phyloP scores from a whole-genome alignment of 1,140 invertebrate genomes.

The Nylanderia fulva region DNA sequence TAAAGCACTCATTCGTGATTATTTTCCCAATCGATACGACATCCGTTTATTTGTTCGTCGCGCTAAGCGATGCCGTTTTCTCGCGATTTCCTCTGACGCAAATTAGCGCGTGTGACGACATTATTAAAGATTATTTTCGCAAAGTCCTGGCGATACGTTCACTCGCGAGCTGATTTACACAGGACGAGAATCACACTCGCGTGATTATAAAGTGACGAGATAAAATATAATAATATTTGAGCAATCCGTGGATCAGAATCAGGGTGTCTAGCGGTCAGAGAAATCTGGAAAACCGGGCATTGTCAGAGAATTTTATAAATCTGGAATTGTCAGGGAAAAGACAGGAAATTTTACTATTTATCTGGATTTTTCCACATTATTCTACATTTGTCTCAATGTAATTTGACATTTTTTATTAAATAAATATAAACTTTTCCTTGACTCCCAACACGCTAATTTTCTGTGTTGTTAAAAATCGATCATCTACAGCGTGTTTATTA shows the following conservation, averaged over 20 bases:
- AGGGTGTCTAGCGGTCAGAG: too few relatives aligned
- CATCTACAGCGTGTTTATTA: too few relatives aligned
- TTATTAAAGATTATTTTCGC: slow-evolving; percentile 42
- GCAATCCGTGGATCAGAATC: neutral
- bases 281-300: too few relatives aligned
- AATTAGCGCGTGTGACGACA: slow-evolving; percentile 44
- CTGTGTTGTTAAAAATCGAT: too few relatives aligned
- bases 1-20: slow-evolving; percentile 27
- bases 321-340: too few relatives aligned
- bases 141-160: neutral
- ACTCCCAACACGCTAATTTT: too few relatives aligned
- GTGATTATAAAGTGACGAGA: neutral
- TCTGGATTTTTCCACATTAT: too few relatives aligned
- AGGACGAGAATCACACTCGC: neutral
- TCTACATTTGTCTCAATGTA: too few relatives aligned
- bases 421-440: too few relatives aligned
- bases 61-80: slow-evolving; percentile 38
- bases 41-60: slow-evolving; percentile 39
- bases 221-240: neutral
- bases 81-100: slow-evolving; percentile 56
- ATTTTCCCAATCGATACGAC: slow-evolving; percentile 35
- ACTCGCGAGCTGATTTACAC: neutral
- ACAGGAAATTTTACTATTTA: too few relatives aligned
- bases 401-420: too few relatives aligned
- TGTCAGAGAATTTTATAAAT: too few relatives aligned